Percentiles rank a stretch among this genome's conserved stretches.
These are phyloP conservation scores for Tipula unca DNA, from an alignment of 2,888 invertebrate genomes.

Conservation along the genomic window DNA sequence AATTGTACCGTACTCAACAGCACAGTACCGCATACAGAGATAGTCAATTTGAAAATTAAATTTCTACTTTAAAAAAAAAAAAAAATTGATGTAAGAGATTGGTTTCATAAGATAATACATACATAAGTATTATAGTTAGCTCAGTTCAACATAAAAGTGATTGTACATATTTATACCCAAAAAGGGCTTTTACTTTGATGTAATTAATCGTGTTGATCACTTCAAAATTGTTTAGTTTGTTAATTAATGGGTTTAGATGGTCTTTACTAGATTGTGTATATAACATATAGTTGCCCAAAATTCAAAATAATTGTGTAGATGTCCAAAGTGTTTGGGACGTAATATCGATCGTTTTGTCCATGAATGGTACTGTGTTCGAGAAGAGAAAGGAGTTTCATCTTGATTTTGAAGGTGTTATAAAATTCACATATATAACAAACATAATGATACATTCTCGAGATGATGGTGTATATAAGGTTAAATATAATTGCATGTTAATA, in stretches of 20 bases:
- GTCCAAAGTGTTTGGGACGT: not conserved
- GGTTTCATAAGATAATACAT: not conserved
- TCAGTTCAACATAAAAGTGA: not conserved
- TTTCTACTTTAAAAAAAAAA: not conserved
- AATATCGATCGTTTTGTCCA: not conserved
- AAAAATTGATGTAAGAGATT: slow-evolving; percentile 2
- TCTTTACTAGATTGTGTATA: not conserved
- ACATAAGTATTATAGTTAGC: no score
- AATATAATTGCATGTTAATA: not conserved
- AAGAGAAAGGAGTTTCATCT: not conserved
- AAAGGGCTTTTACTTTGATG: slow-evolving; percentile 14
- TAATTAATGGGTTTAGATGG: not conserved
- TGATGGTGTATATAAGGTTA: not conserved
- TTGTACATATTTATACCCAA: not conserved
- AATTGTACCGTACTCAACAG: not conserved
- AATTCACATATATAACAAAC: not conserved
- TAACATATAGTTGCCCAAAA: no score
- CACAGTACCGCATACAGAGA: not conserved
- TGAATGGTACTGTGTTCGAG: not conserved
- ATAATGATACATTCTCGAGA: not conserved
- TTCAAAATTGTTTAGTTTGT: not conserved
- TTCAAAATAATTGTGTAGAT: no score
- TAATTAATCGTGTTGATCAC: slow-evolving; percentile 14
- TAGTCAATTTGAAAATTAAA: not conserved
- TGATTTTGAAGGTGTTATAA: not conserved